Evolutionary conservation across 2,113 vertebrate species (phyloP).

Genomic region (Labrus mixtus): DNA sequence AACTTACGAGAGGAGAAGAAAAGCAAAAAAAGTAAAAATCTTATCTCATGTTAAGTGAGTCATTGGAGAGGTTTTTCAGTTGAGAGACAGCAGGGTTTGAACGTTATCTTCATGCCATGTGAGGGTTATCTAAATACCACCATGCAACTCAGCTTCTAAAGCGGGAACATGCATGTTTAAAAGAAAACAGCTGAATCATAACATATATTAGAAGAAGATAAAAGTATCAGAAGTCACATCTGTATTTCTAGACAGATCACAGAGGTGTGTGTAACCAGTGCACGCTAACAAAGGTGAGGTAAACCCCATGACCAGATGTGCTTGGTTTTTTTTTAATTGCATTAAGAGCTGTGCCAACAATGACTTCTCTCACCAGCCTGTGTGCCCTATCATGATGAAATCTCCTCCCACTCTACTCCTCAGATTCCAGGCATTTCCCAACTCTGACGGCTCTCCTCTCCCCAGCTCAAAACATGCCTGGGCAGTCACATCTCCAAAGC

Average conservation of each 20-base stretch:
- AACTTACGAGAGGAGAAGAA: slow-evolving; percentile 26
- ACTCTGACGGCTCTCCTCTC: slow-evolving; percentile 56
- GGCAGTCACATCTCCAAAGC: slow-evolving; percentile 45
- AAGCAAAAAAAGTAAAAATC: slow-evolving; percentile 25
- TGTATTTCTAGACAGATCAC: slow-evolving; percentile 4
- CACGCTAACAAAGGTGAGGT: slow-evolving; percentile 46
- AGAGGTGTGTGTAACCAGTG: slow-evolving; percentile 5
- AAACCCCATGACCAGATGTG: slow-evolving; percentile 56
- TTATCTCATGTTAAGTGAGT: slow-evolving; percentile 45
- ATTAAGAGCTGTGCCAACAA: slow-evolving; percentile 51
- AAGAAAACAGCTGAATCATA: slow-evolving; percentile 28
- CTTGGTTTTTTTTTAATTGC: slow-evolving; percentile 30
- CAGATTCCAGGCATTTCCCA: slow-evolving; percentile 77
- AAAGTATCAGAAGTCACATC: background rate
- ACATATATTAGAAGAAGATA: slow-evolving; percentile 1
- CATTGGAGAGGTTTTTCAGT: slow-evolving; percentile 42
- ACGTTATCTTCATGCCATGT: slow-evolving; percentile 42
- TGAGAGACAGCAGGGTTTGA: slow-evolving; percentile 20
- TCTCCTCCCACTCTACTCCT: slow-evolving; percentile 50
- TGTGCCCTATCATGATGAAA: slow-evolving; percentile 61
- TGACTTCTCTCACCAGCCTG: slow-evolving; percentile 49
- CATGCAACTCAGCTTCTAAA: slow-evolving; percentile 32
- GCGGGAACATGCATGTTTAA: slow-evolving; percentile 6
- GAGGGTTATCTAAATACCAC: slow-evolving; percentile 52
- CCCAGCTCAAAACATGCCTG: slow-evolving; percentile 47